phyloP scores from a whole-genome alignment of 2,888 invertebrate genomes.

The Horisme vitalbata region DNA sequence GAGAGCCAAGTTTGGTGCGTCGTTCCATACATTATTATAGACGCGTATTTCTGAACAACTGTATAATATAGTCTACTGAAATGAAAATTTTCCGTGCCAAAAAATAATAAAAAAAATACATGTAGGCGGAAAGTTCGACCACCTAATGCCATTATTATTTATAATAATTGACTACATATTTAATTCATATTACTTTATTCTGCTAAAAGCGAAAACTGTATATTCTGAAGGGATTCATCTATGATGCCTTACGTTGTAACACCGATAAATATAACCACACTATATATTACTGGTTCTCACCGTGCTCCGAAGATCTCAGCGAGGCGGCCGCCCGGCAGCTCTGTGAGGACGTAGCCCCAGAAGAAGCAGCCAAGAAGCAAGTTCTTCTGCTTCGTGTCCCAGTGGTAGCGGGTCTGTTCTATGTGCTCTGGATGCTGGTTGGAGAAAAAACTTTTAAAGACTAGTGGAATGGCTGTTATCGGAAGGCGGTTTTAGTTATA shows the following conservation, averaged over 20 bases:
- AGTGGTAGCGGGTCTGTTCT: slow-evolving; percentile 85
- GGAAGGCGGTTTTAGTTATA: no score
- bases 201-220: no score
- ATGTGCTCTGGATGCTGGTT: slow-evolving; percentile 70
- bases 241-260: no score
- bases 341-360: slow-evolving; percentile 95
- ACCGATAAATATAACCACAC: no score
- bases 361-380: slow-evolving; percentile 93
- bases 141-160: no score
- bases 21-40: slow-evolving; percentile 24
- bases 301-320: slow-evolving; percentile 88
- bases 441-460: slow-evolving; percentile 21
- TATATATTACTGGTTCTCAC: slow-evolving; percentile 38
- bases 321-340: slow-evolving; percentile 93
- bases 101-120: no score
- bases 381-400: slow-evolving; percentile 91
- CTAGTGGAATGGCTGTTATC: no score
- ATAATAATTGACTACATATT: no score
- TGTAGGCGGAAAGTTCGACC: no score
- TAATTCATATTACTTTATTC: no score
- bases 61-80: slow-evolving; percentile 16
- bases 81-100: no score
- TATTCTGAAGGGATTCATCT: no score
- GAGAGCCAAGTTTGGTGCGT: slow-evolving; percentile 37
- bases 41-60: slow-evolving; percentile 20